Evolutionary conservation across 2,113 vertebrate species (phyloP).

Genomic region (Eulemur rufifrons): DNA sequence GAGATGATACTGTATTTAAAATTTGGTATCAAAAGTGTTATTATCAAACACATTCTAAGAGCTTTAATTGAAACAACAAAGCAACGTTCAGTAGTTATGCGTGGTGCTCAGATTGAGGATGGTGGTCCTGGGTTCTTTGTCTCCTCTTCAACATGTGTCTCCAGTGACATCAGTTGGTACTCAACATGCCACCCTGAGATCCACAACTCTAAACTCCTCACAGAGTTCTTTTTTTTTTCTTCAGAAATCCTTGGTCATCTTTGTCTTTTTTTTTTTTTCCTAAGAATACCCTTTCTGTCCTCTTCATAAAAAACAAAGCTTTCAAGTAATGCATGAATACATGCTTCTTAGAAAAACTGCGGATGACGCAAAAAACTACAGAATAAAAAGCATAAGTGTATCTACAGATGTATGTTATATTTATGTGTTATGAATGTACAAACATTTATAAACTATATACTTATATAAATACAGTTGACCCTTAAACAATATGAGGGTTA

Average conservation of each 20-base stretch:
- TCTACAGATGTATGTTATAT: not conserved
- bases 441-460: not conserved
- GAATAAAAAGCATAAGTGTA: not conserved
- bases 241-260: not conserved
- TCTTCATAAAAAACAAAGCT: not conserved
- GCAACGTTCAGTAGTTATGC: not conserved
- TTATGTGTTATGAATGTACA: not conserved
- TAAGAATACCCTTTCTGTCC: not conserved
- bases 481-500: not conserved
- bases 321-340: not conserved
- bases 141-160: not conserved
- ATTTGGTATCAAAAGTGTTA: not conserved
- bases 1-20: not conserved
- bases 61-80: not conserved
- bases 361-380: not conserved
- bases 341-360: conserved; percentile 17
- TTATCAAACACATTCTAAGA: not conserved
- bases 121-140: not conserved
- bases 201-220: not conserved
- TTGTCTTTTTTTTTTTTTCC: not conserved
- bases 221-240: not conserved
- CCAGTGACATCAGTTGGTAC: not conserved
- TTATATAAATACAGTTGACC: not conserved
- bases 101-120: not conserved
- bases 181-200: not conserved